phyloP scores from a whole-genome alignment of 2,888 invertebrate species.

The Melieria crassipennis region DNA sequence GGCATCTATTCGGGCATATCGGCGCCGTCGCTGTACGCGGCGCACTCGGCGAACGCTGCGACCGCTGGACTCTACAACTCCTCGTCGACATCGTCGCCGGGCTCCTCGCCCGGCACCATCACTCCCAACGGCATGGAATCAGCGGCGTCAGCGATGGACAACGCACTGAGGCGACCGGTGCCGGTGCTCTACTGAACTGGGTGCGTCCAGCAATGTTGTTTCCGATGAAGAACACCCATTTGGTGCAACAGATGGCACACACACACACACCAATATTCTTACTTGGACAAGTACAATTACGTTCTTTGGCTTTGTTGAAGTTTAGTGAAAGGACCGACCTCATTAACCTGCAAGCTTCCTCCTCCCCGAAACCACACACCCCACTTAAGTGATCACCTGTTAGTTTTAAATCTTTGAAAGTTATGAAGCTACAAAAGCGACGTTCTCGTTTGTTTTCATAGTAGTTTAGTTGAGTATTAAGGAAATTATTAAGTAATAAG shows the following conservation, averaged over 20 bases:
- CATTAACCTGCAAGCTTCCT: too few species aligned
- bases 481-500: too few species aligned
- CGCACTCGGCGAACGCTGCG: conserved; percentile 62
- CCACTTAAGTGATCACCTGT: too few species aligned
- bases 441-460: too few species aligned
- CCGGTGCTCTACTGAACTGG: conserved; percentile 63
- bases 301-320: conserved; percentile 34
- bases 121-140: conserved; percentile 62
- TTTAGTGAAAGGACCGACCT: conserved; percentile 9
- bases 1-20: conserved; percentile 65
- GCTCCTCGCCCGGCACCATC: conserved; percentile 64
- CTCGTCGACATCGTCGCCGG: conserved; percentile 65
- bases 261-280: background rate
- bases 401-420: too few species aligned
- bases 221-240: too few species aligned
- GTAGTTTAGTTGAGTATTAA: too few species aligned
- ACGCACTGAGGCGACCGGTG: conserved; percentile 63
- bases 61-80: conserved; percentile 64
- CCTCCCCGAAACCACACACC: too few species aligned
- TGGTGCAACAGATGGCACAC: too few species aligned
- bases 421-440: too few species aligned
- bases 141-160: conserved; percentile 57
- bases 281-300: conserved; percentile 53
- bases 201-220: background rate
- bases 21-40: conserved; percentile 64